Evolutionary conservation across 2,113 vertebrate species (phyloP).

Genomic region (Pyxicephalus adspersus): DNA sequence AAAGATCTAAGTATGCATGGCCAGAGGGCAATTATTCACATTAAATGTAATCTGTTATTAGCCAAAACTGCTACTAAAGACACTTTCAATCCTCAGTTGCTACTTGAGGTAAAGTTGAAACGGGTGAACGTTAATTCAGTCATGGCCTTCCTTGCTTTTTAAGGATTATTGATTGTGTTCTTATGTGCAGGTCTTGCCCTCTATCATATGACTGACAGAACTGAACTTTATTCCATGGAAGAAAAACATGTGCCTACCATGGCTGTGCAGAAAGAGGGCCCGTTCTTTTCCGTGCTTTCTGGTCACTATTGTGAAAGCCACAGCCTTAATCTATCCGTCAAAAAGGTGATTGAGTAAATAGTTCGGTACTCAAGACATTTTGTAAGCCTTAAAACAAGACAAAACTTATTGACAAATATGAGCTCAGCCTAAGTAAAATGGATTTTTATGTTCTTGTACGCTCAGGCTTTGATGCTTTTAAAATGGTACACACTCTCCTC

Average conservation of each 20-base stretch:
- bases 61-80: neutral
- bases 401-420: no score
- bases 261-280: neutral
- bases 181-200: neutral
- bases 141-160: neutral
- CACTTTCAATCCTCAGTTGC: neutral
- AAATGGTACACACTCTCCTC: no score
- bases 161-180: constrained; percentile 7
- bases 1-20: constrained; percentile 25
- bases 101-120: constrained; percentile 1
- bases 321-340: neutral
- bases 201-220: neutral
- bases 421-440: no score
- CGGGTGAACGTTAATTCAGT: constrained; percentile 2
- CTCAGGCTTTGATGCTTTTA: no score
- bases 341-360: neutral
- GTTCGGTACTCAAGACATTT: neutral
- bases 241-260: neutral
- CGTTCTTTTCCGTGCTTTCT: neutral
- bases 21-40: constrained; percentile 40
- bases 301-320: neutral
- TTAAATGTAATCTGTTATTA: constrained; percentile 30
- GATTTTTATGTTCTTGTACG: no score
- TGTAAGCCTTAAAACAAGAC: neutral
- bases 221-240: neutral